Conservation (phyloP, 2,113 vertebrate genomes). For the Hiodon tergisus region DNA sequence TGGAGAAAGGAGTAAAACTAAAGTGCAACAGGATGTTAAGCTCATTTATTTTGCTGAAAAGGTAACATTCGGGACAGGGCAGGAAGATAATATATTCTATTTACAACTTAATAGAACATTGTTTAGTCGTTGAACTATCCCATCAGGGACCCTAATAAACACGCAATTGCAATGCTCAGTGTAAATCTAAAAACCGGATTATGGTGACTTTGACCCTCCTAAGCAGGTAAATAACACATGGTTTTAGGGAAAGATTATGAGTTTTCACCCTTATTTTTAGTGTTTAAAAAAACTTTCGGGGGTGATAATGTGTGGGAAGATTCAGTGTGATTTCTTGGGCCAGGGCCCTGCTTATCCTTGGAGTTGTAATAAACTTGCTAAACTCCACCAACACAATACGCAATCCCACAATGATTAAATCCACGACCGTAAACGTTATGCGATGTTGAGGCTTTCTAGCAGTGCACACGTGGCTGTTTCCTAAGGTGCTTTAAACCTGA, state of each 20-base stretch:
- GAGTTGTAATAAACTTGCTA: background rate
- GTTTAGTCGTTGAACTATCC: too few relatives aligned
- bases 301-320: background rate
- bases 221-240: conserved; percentile 1
- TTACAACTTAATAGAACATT: too few relatives aligned
- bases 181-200: conserved; percentile 18
- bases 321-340: background rate
- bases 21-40: too few relatives aligned
- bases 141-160: too few relatives aligned
- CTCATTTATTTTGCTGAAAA: too few relatives aligned
- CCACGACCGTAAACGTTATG: background rate
- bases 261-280: too few relatives aligned
- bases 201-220: background rate
- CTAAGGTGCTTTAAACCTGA: background rate
- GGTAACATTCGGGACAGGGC: too few relatives aligned
- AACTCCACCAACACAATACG: background rate
- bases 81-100: background rate
- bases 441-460: background rate
- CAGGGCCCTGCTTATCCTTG: background rate
- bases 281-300: background rate
- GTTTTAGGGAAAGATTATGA: background rate
- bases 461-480: background rate
- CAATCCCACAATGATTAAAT: background rate
- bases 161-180: conserved; percentile 17
- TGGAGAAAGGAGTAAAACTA: too few relatives aligned